Percentiles rank a stretch among this genome's conserved stretches.
phyloP scores from a whole-genome alignment of 1,140 invertebrate species.

The Littorina saxatilis region DNA sequence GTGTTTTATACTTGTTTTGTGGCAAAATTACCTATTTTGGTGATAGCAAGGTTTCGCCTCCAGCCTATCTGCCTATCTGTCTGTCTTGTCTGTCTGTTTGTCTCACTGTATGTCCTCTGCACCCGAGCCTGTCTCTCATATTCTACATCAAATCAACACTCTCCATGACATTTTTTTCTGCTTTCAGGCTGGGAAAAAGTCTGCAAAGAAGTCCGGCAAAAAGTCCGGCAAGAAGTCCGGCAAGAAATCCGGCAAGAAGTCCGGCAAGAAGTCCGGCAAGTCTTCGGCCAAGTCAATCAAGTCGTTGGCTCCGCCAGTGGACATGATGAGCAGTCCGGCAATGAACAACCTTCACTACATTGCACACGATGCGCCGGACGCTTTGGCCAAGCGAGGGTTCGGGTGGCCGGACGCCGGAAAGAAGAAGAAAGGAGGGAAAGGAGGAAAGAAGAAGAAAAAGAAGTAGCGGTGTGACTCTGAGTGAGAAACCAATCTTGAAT shows the following conservation, averaged over 20 bases:
- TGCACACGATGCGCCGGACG: conserved; percentile 67
- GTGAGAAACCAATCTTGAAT: conserved; percentile 52
- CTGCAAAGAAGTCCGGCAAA: conserved; percentile 66
- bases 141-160: no score
- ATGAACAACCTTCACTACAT: conserved; percentile 72
- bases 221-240: conserved; percentile 63
- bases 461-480: conserved; percentile 39
- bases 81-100: no score
- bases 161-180: no score
- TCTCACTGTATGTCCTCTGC: no score
- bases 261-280: conserved; percentile 62
- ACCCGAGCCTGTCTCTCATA: no score
- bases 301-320: conserved; percentile 54
- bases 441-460: conserved; percentile 58
- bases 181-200: conserved; percentile 50
- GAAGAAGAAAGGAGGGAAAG: conserved; percentile 58
- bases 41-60: no score
- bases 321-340: conserved; percentile 64
- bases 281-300: conserved; percentile 60
- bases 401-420: conserved; percentile 58
- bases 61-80: no score
- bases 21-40: no score
- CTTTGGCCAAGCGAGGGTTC: conserved; percentile 68
- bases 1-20: no score
- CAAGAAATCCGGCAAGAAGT: conserved; percentile 68